A percentile compares a stretch with the other conserved stretches of the same genome.
These are phyloP conservation scores for Megaceryle alcyon DNA, from an alignment of 2,797 vertebrate species.

Conservation along the genomic window DNA sequence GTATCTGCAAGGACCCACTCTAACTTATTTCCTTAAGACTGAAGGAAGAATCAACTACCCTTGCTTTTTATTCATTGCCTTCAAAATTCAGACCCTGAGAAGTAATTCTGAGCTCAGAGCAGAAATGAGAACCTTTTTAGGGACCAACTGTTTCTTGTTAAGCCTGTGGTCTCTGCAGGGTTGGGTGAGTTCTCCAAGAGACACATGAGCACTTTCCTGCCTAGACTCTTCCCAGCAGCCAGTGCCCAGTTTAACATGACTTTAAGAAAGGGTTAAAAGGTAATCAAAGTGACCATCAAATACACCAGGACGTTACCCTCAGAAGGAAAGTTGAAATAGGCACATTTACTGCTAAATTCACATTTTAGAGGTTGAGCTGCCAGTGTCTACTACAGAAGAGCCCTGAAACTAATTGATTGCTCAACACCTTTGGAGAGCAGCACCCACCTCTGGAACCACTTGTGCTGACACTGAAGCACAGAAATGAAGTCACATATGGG, in stretches of 20 bases:
- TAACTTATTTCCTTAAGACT: background rate
- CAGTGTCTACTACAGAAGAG: background rate
- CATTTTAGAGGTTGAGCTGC: background rate
- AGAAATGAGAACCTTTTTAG: background rate
- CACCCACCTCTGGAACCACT: background rate
- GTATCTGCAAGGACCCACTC: constrained; percentile 31
- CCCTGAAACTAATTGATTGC: background rate
- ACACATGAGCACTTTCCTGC: background rate
- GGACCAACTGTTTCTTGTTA: background rate
- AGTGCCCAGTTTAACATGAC: background rate
- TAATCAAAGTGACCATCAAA: background rate
- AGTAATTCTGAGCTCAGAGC: background rate
- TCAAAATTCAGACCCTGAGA: background rate
- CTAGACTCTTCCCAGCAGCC: background rate
- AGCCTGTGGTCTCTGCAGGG: background rate
- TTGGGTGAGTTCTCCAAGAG: background rate
- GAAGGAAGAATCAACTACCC: background rate
- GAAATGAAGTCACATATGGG: background rate
- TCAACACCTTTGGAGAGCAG: background rate
- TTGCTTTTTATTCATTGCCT: background rate
- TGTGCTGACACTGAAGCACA: background rate
- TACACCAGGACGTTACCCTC: background rate
- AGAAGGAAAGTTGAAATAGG: background rate
- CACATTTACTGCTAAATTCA: background rate
- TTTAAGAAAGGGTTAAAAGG: constrained; percentile 49